Evolutionary conservation across 2,797 vertebrate species (phyloP), one percentile per base, ranked within the genome.

Genomic region (Parambassis ranga): DNA sequence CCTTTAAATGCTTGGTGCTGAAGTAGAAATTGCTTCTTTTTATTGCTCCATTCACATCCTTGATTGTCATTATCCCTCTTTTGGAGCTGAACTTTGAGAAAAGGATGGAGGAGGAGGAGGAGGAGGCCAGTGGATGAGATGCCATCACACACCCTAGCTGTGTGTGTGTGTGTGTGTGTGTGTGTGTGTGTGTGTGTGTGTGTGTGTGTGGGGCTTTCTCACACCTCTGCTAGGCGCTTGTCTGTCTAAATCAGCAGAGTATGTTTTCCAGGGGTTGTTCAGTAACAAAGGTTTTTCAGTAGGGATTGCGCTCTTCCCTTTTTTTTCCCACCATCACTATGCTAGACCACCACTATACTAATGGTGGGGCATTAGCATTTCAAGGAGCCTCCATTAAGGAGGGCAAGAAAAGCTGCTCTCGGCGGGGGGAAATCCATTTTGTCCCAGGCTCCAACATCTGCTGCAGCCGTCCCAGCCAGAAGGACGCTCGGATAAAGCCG

Each of bases 361-460:
- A 93, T 93, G 90, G 89, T 59, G 86, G 60, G 70, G 84, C 91
- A 96, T 96, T 98, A 95, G 95, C 96, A 96, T 96, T 96, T 96
- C 95, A 96, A 96, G 95, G 93, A 92, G 89, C 90, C 91, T 93
- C 93, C 93, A 92, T 93, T 93, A 95, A 92, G 74, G 83, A 91
- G 82, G 90, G 93, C 91, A 94, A 94, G 94, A 95, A 94, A 95
- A 94, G 94, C 92, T 93, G 90, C 91, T 94, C 94, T 94, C 81
- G 77, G 92, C 85, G 90, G 93, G 92, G 94, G 92, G 93, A 89
- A 92, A 93, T 93, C 93, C 93, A 94, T 93, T 95, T 94, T 95
- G 94, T 95, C 93, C 92, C 93, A 62, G 92, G 91, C 93, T 93
- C 83, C 93, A 95, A 96, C 95, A 95, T 95, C 95, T 97, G 95